Evolutionary conservation across 2,888 invertebrate genomes (phyloP), one percentile per base, ranked within the genome.

Genomic region (Bhutanitis thaidina): DNA sequence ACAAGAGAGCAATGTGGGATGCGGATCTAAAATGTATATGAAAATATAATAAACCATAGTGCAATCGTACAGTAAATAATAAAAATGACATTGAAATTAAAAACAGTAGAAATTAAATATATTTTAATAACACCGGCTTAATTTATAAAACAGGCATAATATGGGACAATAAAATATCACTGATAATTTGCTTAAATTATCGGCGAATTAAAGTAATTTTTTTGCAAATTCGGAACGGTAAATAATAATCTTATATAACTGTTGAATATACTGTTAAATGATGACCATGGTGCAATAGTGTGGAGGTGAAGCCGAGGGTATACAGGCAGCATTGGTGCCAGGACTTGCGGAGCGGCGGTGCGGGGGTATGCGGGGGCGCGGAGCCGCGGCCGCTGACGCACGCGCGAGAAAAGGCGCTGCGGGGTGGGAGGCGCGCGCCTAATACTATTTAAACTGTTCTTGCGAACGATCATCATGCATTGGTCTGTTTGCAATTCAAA

Each of bases 401-500:
- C 86, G 91, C 91, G 91, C 91, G 82, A 83, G 89, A 86, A 88
- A 84, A 82, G 84, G 85, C 77, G 72, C 71, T 65, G 80, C 75
- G 84, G 86, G 90, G 90, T 90, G 91, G 91, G 90, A 85, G 88
- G 83, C 76, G 82, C 62, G 77, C 80, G 80, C 78, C 80, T 82
- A 84, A 82, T 80, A 85, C 86, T 92, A 92, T 92, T 92, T 91
- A 92, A 92, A 91, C 90, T 90, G 90, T 90, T 90, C 90, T 90
- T 89, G 80, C 90, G 89, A 90, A 87, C 89, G 89, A 90, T 87
- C 89, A 89, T 88, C 90, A 92, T 91, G 90, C 92, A 92, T 92
- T 92, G 91, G 91, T 91, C 91, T 91, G 91, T 92, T 92, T 91
- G 91, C 92, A 90, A 90, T 90, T 91, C 90, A 87, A 81, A 91